A percentile compares a stretch with the other conserved stretches of the same genome.
Evolutionary conservation across 2,797 vertebrate genomes (phyloP).

Genomic region (Micropoecilia bifurca): DNA sequence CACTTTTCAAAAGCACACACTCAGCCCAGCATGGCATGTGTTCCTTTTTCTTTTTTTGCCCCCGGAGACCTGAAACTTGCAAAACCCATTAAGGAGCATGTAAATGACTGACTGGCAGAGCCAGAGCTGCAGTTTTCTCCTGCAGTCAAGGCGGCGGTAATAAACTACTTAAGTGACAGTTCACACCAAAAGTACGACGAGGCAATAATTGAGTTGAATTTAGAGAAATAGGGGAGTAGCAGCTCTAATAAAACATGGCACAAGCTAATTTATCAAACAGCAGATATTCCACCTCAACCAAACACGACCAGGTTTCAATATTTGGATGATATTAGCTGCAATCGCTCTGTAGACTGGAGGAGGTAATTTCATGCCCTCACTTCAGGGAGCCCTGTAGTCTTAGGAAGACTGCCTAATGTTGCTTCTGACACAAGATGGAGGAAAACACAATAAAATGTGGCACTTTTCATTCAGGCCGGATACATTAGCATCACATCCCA

Average conservation of each 20-base stretch:
- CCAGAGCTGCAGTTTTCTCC: conserved; percentile 24
- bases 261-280: background rate
- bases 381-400: background rate
- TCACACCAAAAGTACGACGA: conserved; percentile 9
- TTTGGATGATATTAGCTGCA: background rate
- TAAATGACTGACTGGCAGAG: conserved; percentile 34
- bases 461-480: background rate
- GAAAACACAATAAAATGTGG: background rate
- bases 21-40: conserved; percentile 23
- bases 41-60: conserved; percentile 24
- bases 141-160: conserved; percentile 10
- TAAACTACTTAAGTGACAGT: conserved; percentile 3
- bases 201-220: background rate
- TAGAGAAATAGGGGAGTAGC: background rate
- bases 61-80: conserved; percentile 37
- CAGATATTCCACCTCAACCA: no score
- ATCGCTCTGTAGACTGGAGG: background rate
- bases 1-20: conserved; percentile 46
- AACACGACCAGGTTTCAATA: background rate
- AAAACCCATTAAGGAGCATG: conserved; percentile 49
- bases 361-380: background rate
- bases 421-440: conserved; percentile 4
- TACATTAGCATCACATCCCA: background rate
- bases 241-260: background rate
- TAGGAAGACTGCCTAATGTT: background rate